Base-by-base conservation (phyloP, 1,140 invertebrate genomes). In the Drosophila baimaii region DNA sequence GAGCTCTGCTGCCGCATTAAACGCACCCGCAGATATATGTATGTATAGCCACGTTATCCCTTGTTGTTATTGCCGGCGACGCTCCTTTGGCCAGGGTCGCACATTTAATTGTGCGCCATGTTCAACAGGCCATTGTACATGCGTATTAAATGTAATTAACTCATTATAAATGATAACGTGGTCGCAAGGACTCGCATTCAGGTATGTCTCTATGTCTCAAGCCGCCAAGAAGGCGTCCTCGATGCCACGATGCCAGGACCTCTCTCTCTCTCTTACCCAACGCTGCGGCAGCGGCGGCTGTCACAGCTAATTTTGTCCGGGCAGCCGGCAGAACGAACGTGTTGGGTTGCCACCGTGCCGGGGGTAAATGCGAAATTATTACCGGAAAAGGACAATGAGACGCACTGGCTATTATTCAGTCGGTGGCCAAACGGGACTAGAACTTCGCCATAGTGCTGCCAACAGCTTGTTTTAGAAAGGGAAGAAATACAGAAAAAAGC, bases 61-160 rank as follows among this genome's bases (percentile, higher is more conserved):
- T 78, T 78, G 76, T 64, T 81, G 82, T 52, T 79, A 64, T 33
- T 52, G 59, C 39, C 35, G 33, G 43, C 8, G 25, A 37, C 9
- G 64, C 69, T 69, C 52, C 63, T 81, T 79, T 55, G 55, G 76
- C 44, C 73, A 73, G 84, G 83, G 83, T 80, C 83, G 74, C 84
- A 83, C 84, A 83, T 89, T 88, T 88, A 88, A 88, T 89, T 88
- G 83, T 66, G 83, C 69, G 58, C 73, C 73, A 68, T 88, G 83
- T 84, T 88, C 84, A 88, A 89, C 83, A 88, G 84, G 83, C 83
- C 83, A 86, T 86, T 79, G 71, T 79, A 86, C 83, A 88, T 88
- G 84, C 80, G 84, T 88, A 88, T 88, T 88, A 89, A 88, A 88
- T 80, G 83, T 88, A 88, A 88, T 88, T 88, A 88, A 88, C 83